These are phyloP conservation scores for Archips crataeganus DNA, from an alignment of 2,888 invertebrate species.

Conservation along the genomic window DNA sequence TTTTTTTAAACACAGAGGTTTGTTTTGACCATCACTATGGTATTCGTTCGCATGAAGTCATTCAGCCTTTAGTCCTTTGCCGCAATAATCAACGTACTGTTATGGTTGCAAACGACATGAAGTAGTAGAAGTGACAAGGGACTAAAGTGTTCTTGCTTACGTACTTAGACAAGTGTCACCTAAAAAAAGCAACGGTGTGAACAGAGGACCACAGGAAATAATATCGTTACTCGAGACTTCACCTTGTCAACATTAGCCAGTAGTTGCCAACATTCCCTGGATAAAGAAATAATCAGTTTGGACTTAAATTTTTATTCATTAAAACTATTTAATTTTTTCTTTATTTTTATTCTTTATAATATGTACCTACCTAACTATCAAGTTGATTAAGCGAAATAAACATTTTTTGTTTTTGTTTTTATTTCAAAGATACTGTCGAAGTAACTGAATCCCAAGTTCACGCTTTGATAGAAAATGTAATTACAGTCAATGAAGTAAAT, in stretches of 20 bases:
- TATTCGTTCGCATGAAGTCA: background rate
- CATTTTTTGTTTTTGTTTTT: too few species aligned
- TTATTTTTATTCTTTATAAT: too few species aligned
- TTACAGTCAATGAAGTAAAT: too few species aligned
- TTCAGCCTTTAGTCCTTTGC: background rate
- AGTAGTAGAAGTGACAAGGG: background rate
- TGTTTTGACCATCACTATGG: too few species aligned
- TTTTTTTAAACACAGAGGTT: too few species aligned
- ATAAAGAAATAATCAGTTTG: background rate
- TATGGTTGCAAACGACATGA: background rate
- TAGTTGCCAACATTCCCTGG: background rate
- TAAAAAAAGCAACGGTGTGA: background rate
- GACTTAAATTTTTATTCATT: too few species aligned
- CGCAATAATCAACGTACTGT: background rate
- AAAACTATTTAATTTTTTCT: too few species aligned
- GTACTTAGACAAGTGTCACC: background rate
- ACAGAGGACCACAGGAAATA: conserved; percentile 4
- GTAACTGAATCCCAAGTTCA: too few species aligned
- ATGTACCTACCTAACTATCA: too few species aligned
- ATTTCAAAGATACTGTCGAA: too few species aligned
- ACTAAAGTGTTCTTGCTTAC: background rate
- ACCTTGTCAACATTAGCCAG: conserved; percentile 2
- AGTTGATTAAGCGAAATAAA: too few species aligned
- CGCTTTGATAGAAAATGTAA: too few species aligned
- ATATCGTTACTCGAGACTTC: conserved; percentile 12